These are phyloP conservation scores for Willisornis vidua DNA, from an alignment of 2,113 vertebrate genomes.

Conservation along the genomic window DNA sequence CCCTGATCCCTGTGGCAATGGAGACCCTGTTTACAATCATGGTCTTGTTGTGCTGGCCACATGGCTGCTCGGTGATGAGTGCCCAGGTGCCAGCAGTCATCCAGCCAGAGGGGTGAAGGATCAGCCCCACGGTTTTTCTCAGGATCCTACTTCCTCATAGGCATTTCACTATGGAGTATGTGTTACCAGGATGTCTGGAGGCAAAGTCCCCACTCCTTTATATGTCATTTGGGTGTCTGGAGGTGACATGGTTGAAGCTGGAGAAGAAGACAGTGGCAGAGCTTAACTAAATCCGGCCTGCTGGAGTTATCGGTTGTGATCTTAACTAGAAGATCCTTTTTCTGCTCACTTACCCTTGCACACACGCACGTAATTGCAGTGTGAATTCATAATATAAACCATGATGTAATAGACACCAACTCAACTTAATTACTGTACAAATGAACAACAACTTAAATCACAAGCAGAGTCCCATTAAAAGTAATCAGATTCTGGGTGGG, in stretches of 20 bases:
- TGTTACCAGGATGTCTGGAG: neutral
- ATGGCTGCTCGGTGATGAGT: neutral
- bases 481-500: constrained; percentile 73
- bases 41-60: neutral
- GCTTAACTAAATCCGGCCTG: neutral
- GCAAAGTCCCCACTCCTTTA: neutral
- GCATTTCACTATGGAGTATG: neutral
- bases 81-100: neutral
- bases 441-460: constrained; percentile 73
- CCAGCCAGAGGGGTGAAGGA: neutral
- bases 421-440: constrained; percentile 71
- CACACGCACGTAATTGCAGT: constrained; percentile 61
- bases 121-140: neutral
- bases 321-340: constrained; percentile 67
- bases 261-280: neutral
- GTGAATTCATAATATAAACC: constrained; percentile 68
- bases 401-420: constrained; percentile 70
- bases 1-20: neutral
- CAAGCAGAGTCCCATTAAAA: constrained; percentile 69
- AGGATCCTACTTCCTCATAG: neutral
- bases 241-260: neutral
- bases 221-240: neutral
- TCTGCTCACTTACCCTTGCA: constrained; percentile 60
- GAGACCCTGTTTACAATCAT: neutral
- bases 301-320: neutral